Percentiles rank a stretch among this genome's conserved stretches.
Conservation (phyloP, 2,113 vertebrate genomes). For the Phasianus colchicus region DNA sequence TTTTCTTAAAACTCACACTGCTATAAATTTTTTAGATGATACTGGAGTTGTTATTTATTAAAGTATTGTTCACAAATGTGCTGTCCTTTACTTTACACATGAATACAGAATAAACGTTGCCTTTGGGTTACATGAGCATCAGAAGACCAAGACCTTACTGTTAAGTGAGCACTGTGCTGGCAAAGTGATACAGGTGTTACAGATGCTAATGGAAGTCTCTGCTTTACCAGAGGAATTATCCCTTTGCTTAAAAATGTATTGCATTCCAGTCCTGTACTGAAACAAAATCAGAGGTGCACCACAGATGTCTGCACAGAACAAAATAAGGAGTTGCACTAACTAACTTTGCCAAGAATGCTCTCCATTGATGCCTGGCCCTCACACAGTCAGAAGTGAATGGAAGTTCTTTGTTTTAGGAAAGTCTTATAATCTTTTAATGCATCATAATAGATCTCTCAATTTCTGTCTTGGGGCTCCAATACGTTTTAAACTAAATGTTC, state of each 20-base stretch:
- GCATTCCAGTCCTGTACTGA: not conserved
- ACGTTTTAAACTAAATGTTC: not conserved
- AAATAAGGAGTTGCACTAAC: not conserved
- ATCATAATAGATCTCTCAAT: not conserved
- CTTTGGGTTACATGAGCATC: not conserved
- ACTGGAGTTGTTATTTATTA: not conserved
- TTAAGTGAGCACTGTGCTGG: not conserved
- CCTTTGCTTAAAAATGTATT: not conserved
- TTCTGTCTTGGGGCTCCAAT: not conserved
- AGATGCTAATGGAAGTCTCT: not conserved
- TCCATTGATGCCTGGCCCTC: not conserved
- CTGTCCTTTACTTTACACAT: not conserved
- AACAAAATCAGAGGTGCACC: not conserved
- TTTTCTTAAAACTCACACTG: accelerated
- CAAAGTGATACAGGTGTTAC: not conserved
- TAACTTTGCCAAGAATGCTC: not conserved
- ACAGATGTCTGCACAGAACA: not conserved
- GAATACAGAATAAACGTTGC: not conserved
- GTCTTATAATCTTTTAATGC: not conserved
- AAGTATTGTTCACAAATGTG: not conserved
- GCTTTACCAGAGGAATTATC: not conserved
- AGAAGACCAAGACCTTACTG: not conserved
- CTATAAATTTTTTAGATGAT: not conserved
- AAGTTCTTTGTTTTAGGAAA: not conserved
- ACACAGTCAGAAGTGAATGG: accelerated